Conservation (phyloP, 2,888 invertebrate genomes). For the Troglohyphantes excavatus region DNA sequence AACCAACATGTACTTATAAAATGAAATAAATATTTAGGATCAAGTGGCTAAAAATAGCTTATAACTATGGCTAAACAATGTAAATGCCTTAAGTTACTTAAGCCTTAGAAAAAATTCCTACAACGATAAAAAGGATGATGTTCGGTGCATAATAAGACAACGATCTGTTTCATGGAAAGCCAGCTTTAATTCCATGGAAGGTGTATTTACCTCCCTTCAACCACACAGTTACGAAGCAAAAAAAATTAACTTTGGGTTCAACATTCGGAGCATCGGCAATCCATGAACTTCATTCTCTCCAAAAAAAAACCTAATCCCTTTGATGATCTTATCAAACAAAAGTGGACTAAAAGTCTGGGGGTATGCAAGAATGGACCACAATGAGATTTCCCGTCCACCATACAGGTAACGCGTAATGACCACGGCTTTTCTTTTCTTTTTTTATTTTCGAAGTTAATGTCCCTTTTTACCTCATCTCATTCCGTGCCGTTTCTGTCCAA, state of each 20-base stretch:
- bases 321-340: constrained; percentile 56
- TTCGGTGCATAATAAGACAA: too few species aligned
- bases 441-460: constrained; percentile 12
- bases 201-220: too few species aligned
- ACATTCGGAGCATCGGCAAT: constrained; percentile 12
- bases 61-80: too few species aligned
- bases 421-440: background rate
- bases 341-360: constrained; percentile 45
- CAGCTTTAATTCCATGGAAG: too few species aligned
- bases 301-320: constrained; percentile 43
- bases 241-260: constrained; percentile 19
- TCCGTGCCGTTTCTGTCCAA: constrained; percentile 13
- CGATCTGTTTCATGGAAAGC: too few species aligned
- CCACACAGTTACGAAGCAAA: too few species aligned
- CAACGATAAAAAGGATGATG: too few species aligned
- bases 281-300: constrained; percentile 24
- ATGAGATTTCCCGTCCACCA: constrained; percentile 14
- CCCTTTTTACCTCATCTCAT: background rate
- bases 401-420: constrained; percentile 23
- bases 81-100: too few species aligned
- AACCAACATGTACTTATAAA: too few species aligned
- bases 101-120: too few species aligned
- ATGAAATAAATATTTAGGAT: too few species aligned
- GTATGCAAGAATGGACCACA: constrained; percentile 16
- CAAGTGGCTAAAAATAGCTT: too few species aligned